Evolutionary conservation across 2,113 vertebrate genomes (phyloP).

Genomic region (Neopipo cinnamomea): DNA sequence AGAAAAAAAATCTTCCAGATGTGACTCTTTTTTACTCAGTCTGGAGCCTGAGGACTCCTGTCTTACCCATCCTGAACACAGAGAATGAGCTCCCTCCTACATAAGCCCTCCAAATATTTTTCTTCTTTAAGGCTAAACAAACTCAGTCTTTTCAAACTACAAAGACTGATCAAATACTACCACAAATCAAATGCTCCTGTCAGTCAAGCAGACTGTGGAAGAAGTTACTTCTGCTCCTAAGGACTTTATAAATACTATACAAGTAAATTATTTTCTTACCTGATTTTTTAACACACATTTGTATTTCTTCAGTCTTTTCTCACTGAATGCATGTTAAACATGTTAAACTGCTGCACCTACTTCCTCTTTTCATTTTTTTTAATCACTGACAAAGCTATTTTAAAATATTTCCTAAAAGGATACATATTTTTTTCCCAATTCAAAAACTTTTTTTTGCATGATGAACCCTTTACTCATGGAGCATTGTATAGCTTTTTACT

Average conservation of each 20-base stretch:
- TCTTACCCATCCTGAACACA: not conserved
- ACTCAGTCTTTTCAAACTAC: not conserved
- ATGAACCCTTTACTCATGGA: not conserved
- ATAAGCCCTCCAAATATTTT: not conserved
- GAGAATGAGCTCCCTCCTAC: not conserved
- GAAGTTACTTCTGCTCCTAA: not conserved
- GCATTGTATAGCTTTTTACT: not conserved
- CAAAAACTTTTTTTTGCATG: not conserved
- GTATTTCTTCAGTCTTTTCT: not conserved
- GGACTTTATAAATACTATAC: not conserved
- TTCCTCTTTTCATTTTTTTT: constrained; percentile 33
- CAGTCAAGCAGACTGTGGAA: not conserved
- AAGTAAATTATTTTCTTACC: constrained; percentile 1
- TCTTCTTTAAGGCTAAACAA: not conserved
- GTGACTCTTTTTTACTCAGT: not conserved
- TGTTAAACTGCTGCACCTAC: not conserved
- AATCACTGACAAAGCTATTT: not conserved
- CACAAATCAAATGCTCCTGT: not conserved
- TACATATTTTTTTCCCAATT: not conserved
- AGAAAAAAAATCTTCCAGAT: not conserved
- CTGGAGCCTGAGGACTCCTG: not conserved
- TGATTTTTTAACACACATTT: not conserved
- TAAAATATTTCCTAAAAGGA: not conserved
- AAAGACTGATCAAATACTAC: not conserved
- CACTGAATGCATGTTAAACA: not conserved